Evolutionary conservation across 2,797 vertebrate genomes (phyloP).

Genomic region (Mus caroli): DNA sequence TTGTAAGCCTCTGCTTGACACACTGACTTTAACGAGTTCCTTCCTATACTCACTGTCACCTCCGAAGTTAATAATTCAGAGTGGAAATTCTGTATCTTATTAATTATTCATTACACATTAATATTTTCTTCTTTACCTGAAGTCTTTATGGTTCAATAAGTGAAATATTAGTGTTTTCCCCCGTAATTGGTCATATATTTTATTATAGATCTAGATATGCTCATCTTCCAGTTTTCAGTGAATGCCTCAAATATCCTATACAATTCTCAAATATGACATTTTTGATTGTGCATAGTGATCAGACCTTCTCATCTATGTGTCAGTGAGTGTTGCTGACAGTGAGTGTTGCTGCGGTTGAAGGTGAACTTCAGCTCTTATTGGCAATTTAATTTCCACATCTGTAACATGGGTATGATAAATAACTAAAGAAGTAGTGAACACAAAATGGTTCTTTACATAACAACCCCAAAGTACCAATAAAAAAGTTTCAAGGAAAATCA

Average conservation of each 20-base stretch:
- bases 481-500: neutral
- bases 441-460: constrained; percentile 20
- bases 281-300: neutral
- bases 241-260: neutral
- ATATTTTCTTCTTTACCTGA: constrained; percentile 60
- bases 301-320: neutral
- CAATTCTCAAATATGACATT: neutral
- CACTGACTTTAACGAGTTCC: constrained; percentile 37
- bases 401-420: neutral
- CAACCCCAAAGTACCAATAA: neutral
- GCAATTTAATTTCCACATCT: constrained; percentile 17
- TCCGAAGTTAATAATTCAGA: constrained; percentile 73
- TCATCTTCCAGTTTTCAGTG: neutral
- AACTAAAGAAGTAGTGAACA: neutral
- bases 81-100: constrained; percentile 59
- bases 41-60: constrained; percentile 41
- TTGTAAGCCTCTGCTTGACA: constrained; percentile 63
- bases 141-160: constrained; percentile 38
- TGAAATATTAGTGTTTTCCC: constrained; percentile 54
- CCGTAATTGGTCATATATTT: neutral
- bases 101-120: constrained; percentile 70
- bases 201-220: constrained; percentile 29
- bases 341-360: neutral
- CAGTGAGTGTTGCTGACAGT: neutral
- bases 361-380: neutral